Conservation (phyloP, 2,888 invertebrate genomes). For the Uloborus plumipes region DNA sequence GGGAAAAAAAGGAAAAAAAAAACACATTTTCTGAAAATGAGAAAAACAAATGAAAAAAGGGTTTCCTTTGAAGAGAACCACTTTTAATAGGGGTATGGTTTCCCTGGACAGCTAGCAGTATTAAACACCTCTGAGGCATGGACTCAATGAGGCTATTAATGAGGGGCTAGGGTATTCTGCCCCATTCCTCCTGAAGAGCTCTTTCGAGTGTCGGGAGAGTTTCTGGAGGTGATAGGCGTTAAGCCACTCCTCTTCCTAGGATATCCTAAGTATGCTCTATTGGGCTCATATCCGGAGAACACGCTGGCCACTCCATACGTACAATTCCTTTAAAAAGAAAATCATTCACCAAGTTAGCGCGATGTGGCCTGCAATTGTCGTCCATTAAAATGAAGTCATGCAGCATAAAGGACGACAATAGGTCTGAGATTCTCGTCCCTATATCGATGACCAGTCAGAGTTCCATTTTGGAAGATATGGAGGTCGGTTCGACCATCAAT, state of each 20-base stretch:
- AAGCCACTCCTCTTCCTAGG: no score
- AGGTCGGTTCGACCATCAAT: background rate
- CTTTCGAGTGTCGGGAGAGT: no score
- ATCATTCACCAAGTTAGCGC: background rate
- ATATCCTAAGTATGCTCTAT: no score
- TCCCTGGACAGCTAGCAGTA: background rate
- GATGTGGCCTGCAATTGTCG: background rate
- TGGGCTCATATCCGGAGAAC: no score
- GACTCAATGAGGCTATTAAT: background rate
- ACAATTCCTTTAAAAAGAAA: no score
- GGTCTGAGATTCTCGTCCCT: no score
- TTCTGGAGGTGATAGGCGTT: no score
- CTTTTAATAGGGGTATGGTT: background rate
- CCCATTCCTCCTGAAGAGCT: no score
- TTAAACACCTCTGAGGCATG: background rate
- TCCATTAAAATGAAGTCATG: background rate
- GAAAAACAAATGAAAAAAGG: background rate
- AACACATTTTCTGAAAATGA: background rate
- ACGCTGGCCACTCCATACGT: no score
- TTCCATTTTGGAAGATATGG: background rate
- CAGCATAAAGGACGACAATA: no score
- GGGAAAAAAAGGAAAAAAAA: no score
- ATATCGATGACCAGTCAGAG: background rate
- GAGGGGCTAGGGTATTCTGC: no score
- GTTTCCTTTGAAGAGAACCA: background rate